Conservation (phyloP, 1,140 invertebrate genomes). For the Aphelenchoides avenae region DNA sequence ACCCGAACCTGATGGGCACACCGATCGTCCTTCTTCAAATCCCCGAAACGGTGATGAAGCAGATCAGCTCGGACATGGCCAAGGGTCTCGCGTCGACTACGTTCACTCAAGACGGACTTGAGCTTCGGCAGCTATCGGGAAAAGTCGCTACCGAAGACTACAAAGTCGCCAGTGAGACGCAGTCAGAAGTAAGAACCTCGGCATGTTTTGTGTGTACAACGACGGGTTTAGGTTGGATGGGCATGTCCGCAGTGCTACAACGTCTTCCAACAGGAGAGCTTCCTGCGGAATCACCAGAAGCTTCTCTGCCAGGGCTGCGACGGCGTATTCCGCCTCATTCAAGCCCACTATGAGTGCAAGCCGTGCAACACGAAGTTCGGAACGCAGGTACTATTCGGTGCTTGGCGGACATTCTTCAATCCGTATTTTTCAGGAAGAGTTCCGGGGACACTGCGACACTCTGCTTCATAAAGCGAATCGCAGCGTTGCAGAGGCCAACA, state of each 20-base stretch:
- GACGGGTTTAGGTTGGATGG: conserved; percentile 53
- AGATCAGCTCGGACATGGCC: conserved; percentile 42
- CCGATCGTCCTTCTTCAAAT: conserved; percentile 52
- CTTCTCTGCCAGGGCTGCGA: conserved; percentile 44
- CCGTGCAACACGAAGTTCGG: conserved; percentile 44
- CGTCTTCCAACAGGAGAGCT: conserved; percentile 53
- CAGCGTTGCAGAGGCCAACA: no score
- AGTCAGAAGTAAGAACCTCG: conserved; percentile 28
- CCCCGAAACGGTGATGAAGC: conserved; percentile 48
- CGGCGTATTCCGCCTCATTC: conserved; percentile 47
- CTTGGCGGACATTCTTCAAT: neutral
- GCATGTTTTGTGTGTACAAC: conserved; percentile 7
- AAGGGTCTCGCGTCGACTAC: conserved; percentile 28
- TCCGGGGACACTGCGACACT: conserved; percentile 21
- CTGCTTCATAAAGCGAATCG: conserved; percentile 10
- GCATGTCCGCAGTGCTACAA: conserved; percentile 50
- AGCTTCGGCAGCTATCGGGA: conserved; percentile 21
- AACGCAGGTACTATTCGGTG: conserved; percentile 43
- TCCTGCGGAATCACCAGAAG: conserved; percentile 55
- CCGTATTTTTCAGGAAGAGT: conserved; percentile 27
- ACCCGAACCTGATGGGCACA: conserved; percentile 50
- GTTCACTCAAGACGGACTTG: conserved; percentile 51
- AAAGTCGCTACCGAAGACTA: conserved; percentile 36
- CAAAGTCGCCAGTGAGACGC: conserved; percentile 11
- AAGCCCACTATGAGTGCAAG: conserved; percentile 54